Conservation (phyloP, 2,797 vertebrate genomes). For the Octomys mimax region DNA sequence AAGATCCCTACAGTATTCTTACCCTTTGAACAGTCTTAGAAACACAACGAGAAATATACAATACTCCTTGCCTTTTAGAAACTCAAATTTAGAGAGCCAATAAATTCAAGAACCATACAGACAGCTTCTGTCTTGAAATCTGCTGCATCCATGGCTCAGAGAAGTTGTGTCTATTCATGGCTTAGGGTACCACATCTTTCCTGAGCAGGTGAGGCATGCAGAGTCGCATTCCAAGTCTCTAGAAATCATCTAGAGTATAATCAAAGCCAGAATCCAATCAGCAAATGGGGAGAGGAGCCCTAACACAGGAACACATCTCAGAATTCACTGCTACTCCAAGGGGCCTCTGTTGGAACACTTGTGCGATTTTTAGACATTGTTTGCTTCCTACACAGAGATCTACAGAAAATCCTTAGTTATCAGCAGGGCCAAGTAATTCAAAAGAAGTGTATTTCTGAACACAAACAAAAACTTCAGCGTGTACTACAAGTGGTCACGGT, state of each 20-base stretch:
- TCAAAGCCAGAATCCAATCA: neutral
- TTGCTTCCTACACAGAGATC: neutral
- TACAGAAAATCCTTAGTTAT: neutral
- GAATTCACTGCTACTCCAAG: neutral
- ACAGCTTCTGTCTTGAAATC: accelerated
- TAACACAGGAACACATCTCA: neutral
- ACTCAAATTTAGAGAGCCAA: neutral
- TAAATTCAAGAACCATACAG: neutral
- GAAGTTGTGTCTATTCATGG: accelerated
- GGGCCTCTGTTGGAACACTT: too few relatives aligned
- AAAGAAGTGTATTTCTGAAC: neutral
- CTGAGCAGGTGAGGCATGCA: accelerated
- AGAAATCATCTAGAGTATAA: neutral
- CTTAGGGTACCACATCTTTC: neutral
- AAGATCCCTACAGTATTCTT: neutral
- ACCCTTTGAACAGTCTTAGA: neutral
- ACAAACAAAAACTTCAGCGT: neutral
- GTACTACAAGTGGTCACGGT: neutral
- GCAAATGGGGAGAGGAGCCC: neutral
- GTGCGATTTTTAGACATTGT: too few relatives aligned
- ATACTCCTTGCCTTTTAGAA: neutral
- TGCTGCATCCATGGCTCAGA: accelerated
- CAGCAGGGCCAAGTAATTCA: neutral
- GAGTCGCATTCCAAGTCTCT: too few relatives aligned
- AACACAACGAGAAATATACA: too few relatives aligned